A percentile compares a stretch with the other conserved stretches of the same genome.
Conservation (phyloP, 1,140 invertebrate species). For the Mya arenaria region DNA sequence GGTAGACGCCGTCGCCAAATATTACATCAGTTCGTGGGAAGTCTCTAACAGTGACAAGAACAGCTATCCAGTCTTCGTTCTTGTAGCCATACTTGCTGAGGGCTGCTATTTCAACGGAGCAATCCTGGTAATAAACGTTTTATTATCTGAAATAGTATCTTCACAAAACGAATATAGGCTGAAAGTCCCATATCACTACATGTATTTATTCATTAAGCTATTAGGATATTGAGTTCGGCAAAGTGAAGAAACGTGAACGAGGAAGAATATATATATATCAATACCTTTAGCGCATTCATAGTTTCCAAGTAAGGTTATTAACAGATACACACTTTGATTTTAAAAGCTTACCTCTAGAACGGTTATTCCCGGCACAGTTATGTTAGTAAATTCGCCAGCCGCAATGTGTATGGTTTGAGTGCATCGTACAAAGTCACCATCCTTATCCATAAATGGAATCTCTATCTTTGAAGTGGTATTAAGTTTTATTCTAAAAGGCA, state of each 20-base stretch:
- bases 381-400: not conserved
- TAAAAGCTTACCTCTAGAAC: not conserved
- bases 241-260: not conserved
- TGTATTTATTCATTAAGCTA: not conserved
- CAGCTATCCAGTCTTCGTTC: conserved; percentile 29
- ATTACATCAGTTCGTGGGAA: not conserved
- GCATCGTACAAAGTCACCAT: conserved; percentile 25
- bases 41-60: not conserved
- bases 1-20: too few species aligned
- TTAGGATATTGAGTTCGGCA: not conserved
- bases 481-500: conserved; percentile 25
- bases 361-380: not conserved
- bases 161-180: not conserved
- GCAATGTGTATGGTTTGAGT: not conserved
- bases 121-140: not conserved
- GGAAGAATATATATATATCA: not conserved
- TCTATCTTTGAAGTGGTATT: not conserved
- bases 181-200: not conserved
- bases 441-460: conserved; percentile 19
- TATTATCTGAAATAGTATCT: not conserved
- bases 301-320: not conserved
- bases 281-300: not conserved
- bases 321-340: not conserved
- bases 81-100: not conserved
- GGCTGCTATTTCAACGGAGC: not conserved